Evolutionary conservation across 2,113 vertebrate species (phyloP).

Genomic region (Phyllostomus hastatus): DNA sequence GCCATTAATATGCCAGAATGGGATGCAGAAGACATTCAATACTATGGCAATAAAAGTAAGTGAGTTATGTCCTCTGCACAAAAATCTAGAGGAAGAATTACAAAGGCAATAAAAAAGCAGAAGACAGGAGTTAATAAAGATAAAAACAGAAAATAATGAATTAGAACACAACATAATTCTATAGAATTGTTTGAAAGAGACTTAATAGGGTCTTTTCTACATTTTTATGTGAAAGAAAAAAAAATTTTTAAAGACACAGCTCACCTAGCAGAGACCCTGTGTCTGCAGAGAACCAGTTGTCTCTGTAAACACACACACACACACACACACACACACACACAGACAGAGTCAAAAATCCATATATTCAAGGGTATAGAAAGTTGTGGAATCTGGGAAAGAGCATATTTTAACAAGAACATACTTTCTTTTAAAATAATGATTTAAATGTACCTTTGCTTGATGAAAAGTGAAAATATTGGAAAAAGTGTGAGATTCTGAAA

Average conservation of each 20-base stretch:
- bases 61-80: not conserved
- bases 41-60: not conserved
- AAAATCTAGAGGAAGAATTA: not conserved
- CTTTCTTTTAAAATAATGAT: not conserved
- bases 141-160: not conserved
- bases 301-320: not conserved
- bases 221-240: not conserved
- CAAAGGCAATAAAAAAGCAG: not conserved
- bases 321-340: no score
- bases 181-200: not conserved
- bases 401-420: not conserved
- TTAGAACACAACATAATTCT: not conserved
- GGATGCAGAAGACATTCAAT: not conserved
- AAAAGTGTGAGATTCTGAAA: not conserved
- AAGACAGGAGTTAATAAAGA: not conserved
- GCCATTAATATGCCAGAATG: not conserved
- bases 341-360: not conserved
- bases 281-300: not conserved
- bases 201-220: not conserved
- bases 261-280: not conserved
- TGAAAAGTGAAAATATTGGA: not conserved
- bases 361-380: not conserved
- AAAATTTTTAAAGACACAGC: not conserved
- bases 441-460: not conserved
- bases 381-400: not conserved